phyloP scores from a whole-genome alignment of 2,113 vertebrate genomes.

The Chascanopsetta lugubris region DNA sequence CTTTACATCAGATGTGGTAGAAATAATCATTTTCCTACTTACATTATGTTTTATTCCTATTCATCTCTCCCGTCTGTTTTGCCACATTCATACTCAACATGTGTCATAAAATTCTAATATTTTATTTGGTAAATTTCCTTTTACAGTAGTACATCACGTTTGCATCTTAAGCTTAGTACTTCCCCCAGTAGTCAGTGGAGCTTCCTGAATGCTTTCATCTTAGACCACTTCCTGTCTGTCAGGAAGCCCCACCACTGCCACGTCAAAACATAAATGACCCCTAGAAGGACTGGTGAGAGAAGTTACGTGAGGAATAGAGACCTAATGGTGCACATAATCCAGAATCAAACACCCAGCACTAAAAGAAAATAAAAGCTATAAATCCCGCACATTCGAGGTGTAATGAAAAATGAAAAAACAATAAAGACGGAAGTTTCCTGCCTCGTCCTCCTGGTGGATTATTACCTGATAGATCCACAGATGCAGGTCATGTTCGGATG shows the following conservation, averaged over 20 bases:
- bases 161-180: conserved; percentile 2
- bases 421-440: neutral
- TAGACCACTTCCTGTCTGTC: conserved; percentile 54
- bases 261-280: conserved; percentile 10
- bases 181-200: conserved; percentile 14
- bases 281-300: neutral
- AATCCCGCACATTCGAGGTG: neutral
- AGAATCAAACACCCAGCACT: neutral
- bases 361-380: conserved; percentile 15
- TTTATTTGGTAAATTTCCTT: too few relatives aligned
- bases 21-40: neutral
- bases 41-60: neutral
- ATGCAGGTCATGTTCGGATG: conserved; percentile 16
- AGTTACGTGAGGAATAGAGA: neutral
- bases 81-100: too few relatives aligned
- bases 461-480: conserved; percentile 9
- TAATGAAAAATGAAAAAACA: conserved; percentile 11
- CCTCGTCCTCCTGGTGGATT: neutral
- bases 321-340: neutral
- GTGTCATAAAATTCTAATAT: neutral
- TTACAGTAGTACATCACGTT: neutral
- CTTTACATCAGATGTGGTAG: neutral
- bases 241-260: conserved; percentile 19
- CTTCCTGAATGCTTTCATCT: conserved; percentile 59
- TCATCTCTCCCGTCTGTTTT: too few relatives aligned